Percentiles rank a stretch among this genome's conserved stretches.
Evolutionary conservation across 1,140 invertebrate species (phyloP).

Genomic region (Drosophila insularis): DNA sequence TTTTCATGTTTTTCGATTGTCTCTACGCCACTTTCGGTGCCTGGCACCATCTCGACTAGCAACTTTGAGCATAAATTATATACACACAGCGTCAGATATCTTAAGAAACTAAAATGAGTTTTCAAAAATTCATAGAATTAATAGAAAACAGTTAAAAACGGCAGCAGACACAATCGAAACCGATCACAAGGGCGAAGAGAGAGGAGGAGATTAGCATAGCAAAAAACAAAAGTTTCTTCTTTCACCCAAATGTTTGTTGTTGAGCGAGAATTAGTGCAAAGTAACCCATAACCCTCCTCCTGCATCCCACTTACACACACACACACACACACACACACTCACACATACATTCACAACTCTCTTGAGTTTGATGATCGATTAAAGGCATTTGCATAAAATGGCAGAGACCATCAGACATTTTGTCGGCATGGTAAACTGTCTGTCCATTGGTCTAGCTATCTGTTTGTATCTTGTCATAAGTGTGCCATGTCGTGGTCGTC

Average conservation of each 20-base stretch:
- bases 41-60: constrained; percentile 69
- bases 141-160: constrained; percentile 51
- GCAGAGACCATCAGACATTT: constrained; percentile 53
- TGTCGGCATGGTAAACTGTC: constrained; percentile 39
- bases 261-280: constrained; percentile 54
- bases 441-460: constrained; percentile 11
- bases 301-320: no score
- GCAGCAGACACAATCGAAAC: constrained; percentile 43
- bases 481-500: constrained; percentile 48
- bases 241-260: constrained; percentile 33
- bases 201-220: no score
- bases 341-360: background rate
- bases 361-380: constrained; percentile 53
- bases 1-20: constrained; percentile 54
- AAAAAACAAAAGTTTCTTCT: constrained; percentile 52
- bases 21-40: constrained; percentile 70
- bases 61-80: constrained; percentile 77
- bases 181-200: background rate
- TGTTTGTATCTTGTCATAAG: constrained; percentile 29
- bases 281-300: background rate
- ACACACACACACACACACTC: background rate
- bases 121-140: constrained; percentile 68
- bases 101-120: constrained; percentile 71
- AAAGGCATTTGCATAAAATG: constrained; percentile 65
- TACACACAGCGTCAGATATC: constrained; percentile 53